Base-by-base conservation (phyloP, 2,888 invertebrate genomes). In the Aphodius sticticus region DNA sequence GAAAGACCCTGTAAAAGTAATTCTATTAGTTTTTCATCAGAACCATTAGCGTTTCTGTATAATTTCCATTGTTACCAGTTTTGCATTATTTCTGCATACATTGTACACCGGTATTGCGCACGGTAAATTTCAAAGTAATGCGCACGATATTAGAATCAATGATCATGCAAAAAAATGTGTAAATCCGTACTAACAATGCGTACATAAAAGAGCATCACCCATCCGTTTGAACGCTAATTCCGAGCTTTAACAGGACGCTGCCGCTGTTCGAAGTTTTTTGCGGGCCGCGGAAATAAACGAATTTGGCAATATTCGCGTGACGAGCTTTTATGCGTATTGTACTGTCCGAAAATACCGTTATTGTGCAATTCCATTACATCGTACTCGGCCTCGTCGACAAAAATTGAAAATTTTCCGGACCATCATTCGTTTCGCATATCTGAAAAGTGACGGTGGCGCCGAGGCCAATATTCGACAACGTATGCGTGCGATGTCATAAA, bases 401-500 rank as follows among this genome's bases (percentile, higher is more conserved):
- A 53, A 53, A 53, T 53, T 53, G 53, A 53, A 53, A 53, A 53
- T 53, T 53, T 53, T 53, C 53, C 53, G 53, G 53, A 53, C 53
- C 53, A 53, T 53, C 53, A 53, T 53, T 9, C 53, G 53, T 53
- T 53, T 53, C 6, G 53, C 7, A 5, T 53, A 53, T 53, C 53
- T 53, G 12, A 53, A 53, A 53, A 53, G 12, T 53, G 53, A 26
- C 26, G 26, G 26, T 26, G 26, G 26, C 26, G 26, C 26, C 26
- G 26, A 26, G 26, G 26, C 26, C 26, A 26, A 26, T 26, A 26
- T 26, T 26, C 26, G 26, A 26, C 26, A 26, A 26, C 26, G 26
- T 26, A 26, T 26, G 26, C 26, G 26, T 26, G 53, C 53, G 53
- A n/a, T 36, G 74, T n/a, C 16, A 74, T 74, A 36, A 74, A 74